These are phyloP conservation scores for Canis aureus DNA, from an alignment of 2,113 vertebrate genomes.

Conservation along the genomic window DNA sequence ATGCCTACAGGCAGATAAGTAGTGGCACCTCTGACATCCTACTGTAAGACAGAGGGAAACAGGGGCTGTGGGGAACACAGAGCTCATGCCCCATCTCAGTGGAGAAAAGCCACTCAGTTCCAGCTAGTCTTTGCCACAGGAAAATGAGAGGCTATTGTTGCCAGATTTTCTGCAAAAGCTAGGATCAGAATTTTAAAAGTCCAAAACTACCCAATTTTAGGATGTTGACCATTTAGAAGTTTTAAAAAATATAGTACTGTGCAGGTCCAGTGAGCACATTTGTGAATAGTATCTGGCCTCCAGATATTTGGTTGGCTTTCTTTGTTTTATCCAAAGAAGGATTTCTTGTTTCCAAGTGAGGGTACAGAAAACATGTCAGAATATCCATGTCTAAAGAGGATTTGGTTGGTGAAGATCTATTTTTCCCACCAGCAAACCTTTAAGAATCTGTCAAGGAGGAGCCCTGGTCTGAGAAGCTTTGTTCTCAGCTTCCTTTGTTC, in stretches of 20 bases:
- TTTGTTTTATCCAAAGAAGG: background rate
- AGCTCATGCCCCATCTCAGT: background rate
- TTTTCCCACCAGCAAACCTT: background rate
- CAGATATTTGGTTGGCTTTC: background rate
- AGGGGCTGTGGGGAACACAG: background rate
- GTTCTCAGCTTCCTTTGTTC: too few species aligned
- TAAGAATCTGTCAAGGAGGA: background rate
- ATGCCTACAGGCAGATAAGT: rapidly evolving
- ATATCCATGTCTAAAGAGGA: background rate
- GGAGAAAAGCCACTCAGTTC: background rate
- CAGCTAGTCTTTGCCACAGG: background rate
- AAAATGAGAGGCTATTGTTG: background rate
- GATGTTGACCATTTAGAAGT: background rate
- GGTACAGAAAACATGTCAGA: background rate
- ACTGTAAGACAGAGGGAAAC: background rate
- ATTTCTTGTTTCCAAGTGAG: background rate
- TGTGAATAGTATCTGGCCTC: background rate
- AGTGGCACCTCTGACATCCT: background rate
- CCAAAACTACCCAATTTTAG: background rate
- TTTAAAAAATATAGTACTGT: background rate
- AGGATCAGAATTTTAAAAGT: background rate
- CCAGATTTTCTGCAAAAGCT: background rate
- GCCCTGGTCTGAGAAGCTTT: too few species aligned
- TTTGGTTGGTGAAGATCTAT: background rate
- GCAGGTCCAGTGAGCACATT: background rate